These are phyloP conservation scores for Pristiophorus japonicus DNA, from an alignment of 2,113 vertebrate genomes.

Conservation along the genomic window DNA sequence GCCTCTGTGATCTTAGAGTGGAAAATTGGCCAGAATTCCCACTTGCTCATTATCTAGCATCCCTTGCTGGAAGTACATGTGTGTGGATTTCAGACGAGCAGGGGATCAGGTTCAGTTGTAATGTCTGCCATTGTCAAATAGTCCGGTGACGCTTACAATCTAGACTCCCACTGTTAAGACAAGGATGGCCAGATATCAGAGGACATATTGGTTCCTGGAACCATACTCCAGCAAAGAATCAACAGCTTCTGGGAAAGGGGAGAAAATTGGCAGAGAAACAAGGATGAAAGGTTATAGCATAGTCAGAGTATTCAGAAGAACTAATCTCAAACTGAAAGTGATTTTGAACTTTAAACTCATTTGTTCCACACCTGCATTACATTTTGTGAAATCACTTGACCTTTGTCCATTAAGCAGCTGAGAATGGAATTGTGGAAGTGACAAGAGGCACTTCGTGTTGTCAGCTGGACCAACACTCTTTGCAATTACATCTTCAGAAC, in stretches of 20 bases:
- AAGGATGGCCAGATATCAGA: neutral
- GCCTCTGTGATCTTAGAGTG: neutral
- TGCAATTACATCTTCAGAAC: conserved; percentile 7
- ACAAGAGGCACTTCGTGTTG: neutral
- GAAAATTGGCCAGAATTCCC: neutral
- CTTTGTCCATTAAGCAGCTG: conserved; percentile 17
- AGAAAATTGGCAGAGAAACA: neutral
- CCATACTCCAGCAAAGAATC: neutral
- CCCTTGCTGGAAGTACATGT: neutral
- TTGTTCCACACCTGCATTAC: neutral
- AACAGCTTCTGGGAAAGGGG: neutral
- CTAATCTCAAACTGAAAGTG: neutral
- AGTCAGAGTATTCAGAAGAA: neutral
- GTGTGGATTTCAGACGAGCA: neutral
- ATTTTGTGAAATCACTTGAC: neutral
- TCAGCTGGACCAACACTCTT: conserved; percentile 1
- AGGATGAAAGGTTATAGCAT: neutral
- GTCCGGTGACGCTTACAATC: neutral
- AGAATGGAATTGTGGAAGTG: conserved; percentile 3
- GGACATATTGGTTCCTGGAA: neutral
- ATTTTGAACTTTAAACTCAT: neutral
- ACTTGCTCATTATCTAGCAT: neutral
- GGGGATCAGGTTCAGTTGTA: neutral
- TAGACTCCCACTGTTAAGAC: neutral
- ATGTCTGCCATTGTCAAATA: neutral